phyloP scores from a whole-genome alignment of 2,888 invertebrate species.

The Lutraria lutraria region DNA sequence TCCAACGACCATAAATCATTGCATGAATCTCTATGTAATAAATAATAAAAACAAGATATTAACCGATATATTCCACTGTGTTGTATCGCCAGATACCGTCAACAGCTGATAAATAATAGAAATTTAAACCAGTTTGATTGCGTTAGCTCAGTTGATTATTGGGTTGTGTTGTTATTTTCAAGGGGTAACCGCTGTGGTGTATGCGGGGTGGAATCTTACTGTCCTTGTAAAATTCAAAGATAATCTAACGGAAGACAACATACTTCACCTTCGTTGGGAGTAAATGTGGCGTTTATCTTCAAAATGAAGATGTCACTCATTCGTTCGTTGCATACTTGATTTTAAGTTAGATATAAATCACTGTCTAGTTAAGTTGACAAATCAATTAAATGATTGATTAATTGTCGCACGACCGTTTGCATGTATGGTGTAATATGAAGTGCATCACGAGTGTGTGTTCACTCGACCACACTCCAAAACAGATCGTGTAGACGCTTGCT shows the following conservation, averaged over 20 bases:
- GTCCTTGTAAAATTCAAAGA: too few relatives aligned
- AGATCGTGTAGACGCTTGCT: neutral
- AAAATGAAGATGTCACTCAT: neutral
- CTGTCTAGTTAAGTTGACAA: slow-evolving; percentile 24
- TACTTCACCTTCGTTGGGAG: slow-evolving; percentile 7
- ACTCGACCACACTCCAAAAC: neutral
- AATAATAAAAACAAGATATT: too few relatives aligned
- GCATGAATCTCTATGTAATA: too few relatives aligned
- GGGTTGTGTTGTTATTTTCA: too few relatives aligned
- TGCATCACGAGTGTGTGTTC: neutral
- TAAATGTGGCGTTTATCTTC: neutral
- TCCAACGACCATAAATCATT: too few relatives aligned
- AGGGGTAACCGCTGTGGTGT: too few relatives aligned
- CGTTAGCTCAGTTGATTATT: too few relatives aligned
- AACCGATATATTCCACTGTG: too few relatives aligned
- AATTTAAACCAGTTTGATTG: too few relatives aligned
- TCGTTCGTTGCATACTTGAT: neutral
- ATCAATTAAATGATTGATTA: slow-evolving; percentile 26
- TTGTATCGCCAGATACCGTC: too few relatives aligned
- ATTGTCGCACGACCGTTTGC: neutral
- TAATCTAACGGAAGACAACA: neutral
- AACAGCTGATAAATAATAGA: too few relatives aligned
- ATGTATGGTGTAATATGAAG: slow-evolving; percentile 1
- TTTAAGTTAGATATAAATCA: slow-evolving; percentile 6
- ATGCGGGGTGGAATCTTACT: too few relatives aligned